Percentiles rank a stretch among this genome's conserved stretches.
These are phyloP conservation scores for Cygnus olor DNA, from an alignment of 2,797 vertebrate species.

Conservation along the genomic window DNA sequence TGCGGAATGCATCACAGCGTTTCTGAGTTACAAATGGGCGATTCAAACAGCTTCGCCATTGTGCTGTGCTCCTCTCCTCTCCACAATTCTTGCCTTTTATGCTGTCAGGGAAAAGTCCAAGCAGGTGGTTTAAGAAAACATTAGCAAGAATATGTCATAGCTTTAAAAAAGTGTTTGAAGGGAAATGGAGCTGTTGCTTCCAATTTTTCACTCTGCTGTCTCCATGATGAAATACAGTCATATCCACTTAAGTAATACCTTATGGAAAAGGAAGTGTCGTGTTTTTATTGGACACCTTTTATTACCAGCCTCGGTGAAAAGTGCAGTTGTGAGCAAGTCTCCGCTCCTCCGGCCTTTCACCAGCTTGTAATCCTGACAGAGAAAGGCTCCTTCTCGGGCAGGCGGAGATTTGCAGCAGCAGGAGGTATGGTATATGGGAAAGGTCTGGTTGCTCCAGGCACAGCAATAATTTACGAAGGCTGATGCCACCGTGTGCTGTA, in stretches of 20 bases:
- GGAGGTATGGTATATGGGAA: background rate
- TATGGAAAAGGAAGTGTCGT: background rate
- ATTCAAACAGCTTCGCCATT: conserved; percentile 44
- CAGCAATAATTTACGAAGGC: background rate
- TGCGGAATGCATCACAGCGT: conserved; percentile 76
- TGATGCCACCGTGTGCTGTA: background rate
- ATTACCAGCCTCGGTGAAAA: background rate
- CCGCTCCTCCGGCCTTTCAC: background rate
- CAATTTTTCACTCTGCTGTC: conserved; percentile 65
- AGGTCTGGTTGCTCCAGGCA: background rate
- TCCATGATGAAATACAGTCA: conserved; percentile 75
- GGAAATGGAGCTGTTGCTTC: conserved; percentile 38
- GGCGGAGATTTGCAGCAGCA: background rate
- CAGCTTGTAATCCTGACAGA: background rate
- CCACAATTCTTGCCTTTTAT: background rate
- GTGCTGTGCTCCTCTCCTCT: conserved; percentile 1
- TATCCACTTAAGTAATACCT: conserved; percentile 16
- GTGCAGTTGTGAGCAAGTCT: background rate
- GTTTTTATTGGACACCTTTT: conserved; percentile 26
- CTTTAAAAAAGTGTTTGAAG: conserved; percentile 34
- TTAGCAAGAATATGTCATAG: conserved; percentile 67
- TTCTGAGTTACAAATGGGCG: background rate
- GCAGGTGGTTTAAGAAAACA: conserved; percentile 81
- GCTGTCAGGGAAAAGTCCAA: conserved; percentile 33
- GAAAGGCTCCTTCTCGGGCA: background rate